These are phyloP conservation scores for Mus minutoides DNA, from an alignment of 2,797 vertebrate genomes.

Conservation along the genomic window DNA sequence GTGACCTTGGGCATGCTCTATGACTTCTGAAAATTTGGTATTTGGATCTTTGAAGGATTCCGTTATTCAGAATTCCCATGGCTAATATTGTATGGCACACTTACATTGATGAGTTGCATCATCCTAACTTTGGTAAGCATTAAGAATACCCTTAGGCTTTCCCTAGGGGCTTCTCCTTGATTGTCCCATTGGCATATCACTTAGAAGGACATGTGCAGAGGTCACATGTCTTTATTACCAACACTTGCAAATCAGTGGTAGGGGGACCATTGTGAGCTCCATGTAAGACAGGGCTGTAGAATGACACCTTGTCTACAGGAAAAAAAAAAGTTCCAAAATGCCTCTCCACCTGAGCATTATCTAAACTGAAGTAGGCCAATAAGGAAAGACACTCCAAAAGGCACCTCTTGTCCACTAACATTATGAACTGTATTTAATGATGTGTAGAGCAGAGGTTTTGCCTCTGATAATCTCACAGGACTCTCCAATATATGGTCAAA, in stretches of 20 bases:
- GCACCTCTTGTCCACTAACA: background rate
- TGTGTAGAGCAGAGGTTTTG: background rate
- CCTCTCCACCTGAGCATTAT: background rate
- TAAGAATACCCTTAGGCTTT: background rate
- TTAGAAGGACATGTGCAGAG: background rate
- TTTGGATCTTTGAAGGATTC: constrained; percentile 26
- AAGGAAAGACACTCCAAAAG: background rate
- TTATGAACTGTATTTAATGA: background rate
- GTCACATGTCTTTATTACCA: background rate
- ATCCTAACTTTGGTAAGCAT: background rate
- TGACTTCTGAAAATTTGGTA: background rate
- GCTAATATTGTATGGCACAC: background rate
- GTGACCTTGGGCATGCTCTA: constrained; percentile 39
- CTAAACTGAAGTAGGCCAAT: background rate
- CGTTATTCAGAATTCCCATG: constrained; percentile 23
- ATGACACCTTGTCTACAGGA: background rate
- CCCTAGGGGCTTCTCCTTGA: background rate
- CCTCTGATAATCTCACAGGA: background rate
- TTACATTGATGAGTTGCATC: background rate
- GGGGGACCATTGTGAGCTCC: background rate
- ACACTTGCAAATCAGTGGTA: background rate
- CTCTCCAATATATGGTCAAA: background rate
- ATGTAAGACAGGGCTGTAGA: background rate
- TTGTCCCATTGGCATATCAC: background rate
- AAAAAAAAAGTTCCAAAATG: background rate